Conservation (phyloP, 2,888 invertebrate species). For the Phortica magna region DNA sequence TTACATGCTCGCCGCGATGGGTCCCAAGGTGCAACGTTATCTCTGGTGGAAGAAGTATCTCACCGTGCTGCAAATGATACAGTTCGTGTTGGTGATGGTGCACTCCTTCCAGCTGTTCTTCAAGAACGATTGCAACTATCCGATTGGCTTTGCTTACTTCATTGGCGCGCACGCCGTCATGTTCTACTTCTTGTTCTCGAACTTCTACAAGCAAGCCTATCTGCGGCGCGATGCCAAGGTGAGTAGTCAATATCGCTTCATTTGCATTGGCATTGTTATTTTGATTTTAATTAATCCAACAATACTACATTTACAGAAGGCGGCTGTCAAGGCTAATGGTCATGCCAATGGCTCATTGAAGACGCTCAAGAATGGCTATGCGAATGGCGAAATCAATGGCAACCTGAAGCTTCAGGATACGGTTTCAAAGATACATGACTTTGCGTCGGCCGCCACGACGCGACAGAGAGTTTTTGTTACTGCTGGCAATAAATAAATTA, state of each 20-base stretch:
- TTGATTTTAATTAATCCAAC: background rate
- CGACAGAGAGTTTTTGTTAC: slow-evolving; percentile 75
- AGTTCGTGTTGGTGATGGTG: slow-evolving; percentile 91
- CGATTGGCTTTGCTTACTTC: slow-evolving; percentile 92
- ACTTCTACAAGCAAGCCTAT: slow-evolving; percentile 92
- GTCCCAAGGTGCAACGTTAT: slow-evolving; percentile 90
- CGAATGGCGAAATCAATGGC: slow-evolving; percentile 64
- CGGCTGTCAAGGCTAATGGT: slow-evolving; percentile 68
- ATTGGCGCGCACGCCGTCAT: slow-evolving; percentile 94
- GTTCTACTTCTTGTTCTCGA: slow-evolving; percentile 94
- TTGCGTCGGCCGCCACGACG: slow-evolving; percentile 63
- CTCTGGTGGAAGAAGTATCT: slow-evolving; percentile 98
- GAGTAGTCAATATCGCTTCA: slow-evolving; percentile 27
- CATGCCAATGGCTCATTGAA: slow-evolving; percentile 65
- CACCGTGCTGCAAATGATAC: slow-evolving; percentile 94
- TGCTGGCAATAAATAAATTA: slow-evolving; percentile 65
- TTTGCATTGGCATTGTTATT: slow-evolving; percentile 5
- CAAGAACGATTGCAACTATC: slow-evolving; percentile 91
- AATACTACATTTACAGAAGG: slow-evolving; percentile 52
- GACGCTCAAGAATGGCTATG: slow-evolving; percentile 57
- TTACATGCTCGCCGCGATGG: slow-evolving; percentile 92
- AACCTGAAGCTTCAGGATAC: slow-evolving; percentile 67
- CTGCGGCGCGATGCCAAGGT: slow-evolving; percentile 74
- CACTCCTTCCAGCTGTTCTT: slow-evolving; percentile 94
- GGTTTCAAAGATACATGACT: slow-evolving; percentile 63